Percentiles rank a stretch among this genome's conserved stretches.
These are phyloP conservation scores for Astropecten irregularis DNA, from an alignment of 53 echinoderm and acorn worm species.

Conservation along the genomic window DNA sequence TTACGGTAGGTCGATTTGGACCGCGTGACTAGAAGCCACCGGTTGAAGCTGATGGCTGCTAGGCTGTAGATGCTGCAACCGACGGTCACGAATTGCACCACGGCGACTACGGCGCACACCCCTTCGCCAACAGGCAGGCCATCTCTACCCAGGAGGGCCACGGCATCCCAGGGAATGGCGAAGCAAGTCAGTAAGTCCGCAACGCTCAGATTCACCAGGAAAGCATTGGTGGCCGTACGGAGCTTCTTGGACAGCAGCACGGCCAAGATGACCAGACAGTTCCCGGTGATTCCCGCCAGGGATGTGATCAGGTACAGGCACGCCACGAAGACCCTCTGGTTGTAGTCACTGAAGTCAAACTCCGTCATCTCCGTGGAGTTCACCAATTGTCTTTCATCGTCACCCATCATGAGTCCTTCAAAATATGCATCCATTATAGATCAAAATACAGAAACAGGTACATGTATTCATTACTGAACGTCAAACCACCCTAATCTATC, in stretches of 20 bases:
- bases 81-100: neutral
- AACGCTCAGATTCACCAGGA: neutral
- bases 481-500: too few species aligned
- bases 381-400: too few species aligned
- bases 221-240: constrained; percentile 7
- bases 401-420: too few species aligned
- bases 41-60: constrained; percentile 9
- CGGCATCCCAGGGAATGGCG: neutral
- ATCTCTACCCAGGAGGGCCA: neutral
- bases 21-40: constrained; percentile 5
- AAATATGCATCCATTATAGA: too few species aligned
- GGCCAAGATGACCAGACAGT: neutral
- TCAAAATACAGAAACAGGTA: too few species aligned
- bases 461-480: too few species aligned
- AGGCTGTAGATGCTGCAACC: constrained; percentile 20
- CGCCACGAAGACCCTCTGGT: neutral
- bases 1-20: neutral
- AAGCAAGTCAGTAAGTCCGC: constrained; percentile 6
- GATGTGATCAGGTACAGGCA: neutral
- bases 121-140: neutral
- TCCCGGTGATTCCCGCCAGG: neutral
- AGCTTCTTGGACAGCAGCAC: constrained; percentile 12
- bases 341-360: neutral
- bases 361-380: neutral
- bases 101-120: neutral